These are phyloP conservation scores for Troides oblongomaculatus DNA, from an alignment of 2,888 invertebrate genomes.

Conservation along the genomic window DNA sequence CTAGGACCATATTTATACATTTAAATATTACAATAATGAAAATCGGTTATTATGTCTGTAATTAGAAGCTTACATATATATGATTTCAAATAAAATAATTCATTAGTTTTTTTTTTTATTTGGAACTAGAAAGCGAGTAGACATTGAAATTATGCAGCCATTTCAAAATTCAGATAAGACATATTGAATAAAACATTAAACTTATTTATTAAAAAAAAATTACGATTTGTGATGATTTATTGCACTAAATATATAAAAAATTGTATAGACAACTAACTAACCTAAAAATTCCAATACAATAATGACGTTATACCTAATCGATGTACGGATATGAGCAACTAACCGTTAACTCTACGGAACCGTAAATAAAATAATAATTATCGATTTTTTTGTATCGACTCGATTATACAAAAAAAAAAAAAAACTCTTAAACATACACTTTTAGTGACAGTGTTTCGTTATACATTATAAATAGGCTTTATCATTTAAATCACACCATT, in stretches of 20 bases:
- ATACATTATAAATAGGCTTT: constrained; percentile 21
- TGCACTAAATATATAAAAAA: constrained; percentile 26
- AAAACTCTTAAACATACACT: constrained; percentile 20
- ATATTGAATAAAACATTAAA: constrained; percentile 14
- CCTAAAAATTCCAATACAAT: constrained; percentile 34
- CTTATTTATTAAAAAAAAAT: neutral
- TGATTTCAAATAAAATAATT: neutral
- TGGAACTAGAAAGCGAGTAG: neutral
- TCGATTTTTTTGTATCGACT: constrained; percentile 7
- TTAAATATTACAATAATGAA: neutral
- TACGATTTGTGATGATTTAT: constrained; percentile 23
- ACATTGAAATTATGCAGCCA: neutral
- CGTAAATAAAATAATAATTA: constrained; percentile 28
- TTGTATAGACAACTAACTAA: constrained; percentile 25
- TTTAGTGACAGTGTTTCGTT: constrained; percentile 22
- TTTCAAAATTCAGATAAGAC: constrained; percentile 5
- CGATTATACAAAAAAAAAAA: constrained; percentile 12
- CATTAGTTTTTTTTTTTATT: neutral
- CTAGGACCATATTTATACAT: constrained; percentile 3
- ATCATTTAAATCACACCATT: constrained; percentile 14
- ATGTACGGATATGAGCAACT: constrained; percentile 70
- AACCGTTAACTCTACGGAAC: constrained; percentile 34
- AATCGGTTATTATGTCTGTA: neutral
- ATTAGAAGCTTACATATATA: neutral
- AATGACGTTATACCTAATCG: constrained; percentile 52